These are phyloP conservation scores for Listronotus bonariensis DNA, from an alignment of 1,140 invertebrate species.

Conservation along the genomic window DNA sequence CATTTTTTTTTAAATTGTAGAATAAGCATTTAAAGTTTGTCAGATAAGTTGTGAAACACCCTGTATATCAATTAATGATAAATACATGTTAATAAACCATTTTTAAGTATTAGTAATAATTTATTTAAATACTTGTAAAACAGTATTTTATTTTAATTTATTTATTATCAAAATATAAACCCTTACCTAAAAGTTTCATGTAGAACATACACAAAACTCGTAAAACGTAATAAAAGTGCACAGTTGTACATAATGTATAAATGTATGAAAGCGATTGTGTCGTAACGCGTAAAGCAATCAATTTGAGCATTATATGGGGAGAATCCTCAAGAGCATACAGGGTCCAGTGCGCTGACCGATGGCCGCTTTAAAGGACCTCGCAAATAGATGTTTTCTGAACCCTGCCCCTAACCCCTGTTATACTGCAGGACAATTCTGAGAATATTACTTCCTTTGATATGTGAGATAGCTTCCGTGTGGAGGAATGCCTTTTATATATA, in stretches of 20 bases:
- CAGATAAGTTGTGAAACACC: too few species aligned
- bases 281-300: slow-evolving; percentile 46
- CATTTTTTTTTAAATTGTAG: too few species aligned
- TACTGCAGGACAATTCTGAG: slow-evolving; percentile 35
- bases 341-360: slow-evolving; percentile 45
- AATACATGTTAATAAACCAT: too few species aligned
- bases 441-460: slow-evolving; percentile 54
- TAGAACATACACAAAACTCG: slow-evolving; percentile 28
- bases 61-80: too few species aligned
- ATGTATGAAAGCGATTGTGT: slow-evolving; percentile 47
- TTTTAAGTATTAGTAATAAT: too few species aligned
- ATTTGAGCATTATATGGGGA: slow-evolving; percentile 48
- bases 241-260: slow-evolving; percentile 37
- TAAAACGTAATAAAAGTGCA: slow-evolving; percentile 22
- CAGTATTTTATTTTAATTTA: too few species aligned
- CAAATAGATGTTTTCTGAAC: slow-evolving; percentile 51
- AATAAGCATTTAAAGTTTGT: too few species aligned
- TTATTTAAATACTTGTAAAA: too few species aligned
- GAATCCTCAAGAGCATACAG: slow-evolving; percentile 41
- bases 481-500: too few species aligned
- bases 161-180: too few species aligned
- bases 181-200: slow-evolving; percentile 1
- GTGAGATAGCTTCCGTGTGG: slow-evolving; percentile 37
- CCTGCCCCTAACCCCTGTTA: slow-evolving; percentile 31
- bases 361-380: slow-evolving; percentile 49